A percentile compares a stretch with the other conserved stretches of the same genome.
These are phyloP conservation scores for Caenorhabditis japonica DNA, from an alignment of 2,888 invertebrate genomes.

Conservation along the genomic window DNA sequence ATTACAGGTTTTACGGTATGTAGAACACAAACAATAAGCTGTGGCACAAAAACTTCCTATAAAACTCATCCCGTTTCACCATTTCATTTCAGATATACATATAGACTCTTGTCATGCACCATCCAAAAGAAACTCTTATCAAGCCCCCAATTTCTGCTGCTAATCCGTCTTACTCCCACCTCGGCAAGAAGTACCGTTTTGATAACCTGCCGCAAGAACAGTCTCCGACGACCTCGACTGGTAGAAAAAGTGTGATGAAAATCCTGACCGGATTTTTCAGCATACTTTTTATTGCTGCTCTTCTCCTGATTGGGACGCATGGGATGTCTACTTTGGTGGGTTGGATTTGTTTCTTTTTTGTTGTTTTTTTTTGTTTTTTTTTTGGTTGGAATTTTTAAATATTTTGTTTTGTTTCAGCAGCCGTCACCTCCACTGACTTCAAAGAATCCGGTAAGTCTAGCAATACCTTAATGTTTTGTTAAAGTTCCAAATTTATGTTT, in stretches of 20 bases:
- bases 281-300: slow-evolving; percentile 4
- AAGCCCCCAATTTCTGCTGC: slow-evolving; percentile 27
- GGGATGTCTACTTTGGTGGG: slow-evolving; percentile 8
- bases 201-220: slow-evolving; percentile 40
- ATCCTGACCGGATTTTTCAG: slow-evolving; percentile 26
- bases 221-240: slow-evolving; percentile 37
- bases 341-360: neutral
- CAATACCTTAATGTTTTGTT: too few species aligned
- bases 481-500: too few species aligned
- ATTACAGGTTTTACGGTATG: too few species aligned
- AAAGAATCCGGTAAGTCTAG: too few species aligned
- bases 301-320: slow-evolving; percentile 13
- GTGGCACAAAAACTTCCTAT: too few species aligned
- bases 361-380: neutral
- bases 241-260: slow-evolving; percentile 27
- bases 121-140: slow-evolving; percentile 26
- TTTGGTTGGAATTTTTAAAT: too few species aligned
- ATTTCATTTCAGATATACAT: too few species aligned
- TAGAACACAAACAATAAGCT: too few species aligned
- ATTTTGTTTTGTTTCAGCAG: too few species aligned
- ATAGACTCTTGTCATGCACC: too few species aligned
- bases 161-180: slow-evolving; percentile 47
- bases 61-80: too few species aligned
- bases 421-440: too few species aligned
- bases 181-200: slow-evolving; percentile 44